These are phyloP conservation scores for Gorsachius goisagi DNA, from an alignment of 2,113 vertebrate species.

Conservation along the genomic window DNA sequence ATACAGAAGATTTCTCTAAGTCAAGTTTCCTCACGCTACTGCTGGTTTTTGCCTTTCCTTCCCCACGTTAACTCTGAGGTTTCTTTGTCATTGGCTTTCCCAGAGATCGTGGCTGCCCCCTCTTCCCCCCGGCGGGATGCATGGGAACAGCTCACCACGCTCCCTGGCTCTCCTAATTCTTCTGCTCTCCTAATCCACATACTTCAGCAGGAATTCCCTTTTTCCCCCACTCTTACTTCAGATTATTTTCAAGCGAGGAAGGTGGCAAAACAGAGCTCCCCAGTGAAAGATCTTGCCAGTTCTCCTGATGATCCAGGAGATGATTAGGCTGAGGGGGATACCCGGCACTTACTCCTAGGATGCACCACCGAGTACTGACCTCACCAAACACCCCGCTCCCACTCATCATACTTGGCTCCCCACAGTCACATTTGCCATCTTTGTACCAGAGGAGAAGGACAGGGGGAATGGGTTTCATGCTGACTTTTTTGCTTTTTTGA, in stretches of 20 bases:
- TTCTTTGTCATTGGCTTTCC: background rate
- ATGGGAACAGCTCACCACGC: background rate
- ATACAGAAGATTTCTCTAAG: background rate
- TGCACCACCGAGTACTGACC: background rate
- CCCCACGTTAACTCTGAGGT: background rate
- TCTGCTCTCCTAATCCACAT: background rate
- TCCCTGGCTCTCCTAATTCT: background rate
- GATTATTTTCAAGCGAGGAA: background rate
- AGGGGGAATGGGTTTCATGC: background rate
- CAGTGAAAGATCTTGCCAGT: background rate
- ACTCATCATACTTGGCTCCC: background rate
- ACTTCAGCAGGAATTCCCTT: background rate
- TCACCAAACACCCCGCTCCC: background rate
- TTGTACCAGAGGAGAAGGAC: background rate
- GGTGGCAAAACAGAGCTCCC: background rate
- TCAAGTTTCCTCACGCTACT: background rate
- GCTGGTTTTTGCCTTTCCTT: background rate
- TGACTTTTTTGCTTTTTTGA: background rate
- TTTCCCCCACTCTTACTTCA: background rate
- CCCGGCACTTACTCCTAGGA: background rate
- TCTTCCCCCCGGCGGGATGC: background rate
- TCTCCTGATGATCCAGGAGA: background rate
- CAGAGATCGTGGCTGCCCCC: too few relatives aligned
- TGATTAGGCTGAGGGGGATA: background rate
- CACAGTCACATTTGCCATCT: too few relatives aligned